Conservation (phyloP, 2,888 invertebrate species). For the Tetragonisca angustula region DNA sequence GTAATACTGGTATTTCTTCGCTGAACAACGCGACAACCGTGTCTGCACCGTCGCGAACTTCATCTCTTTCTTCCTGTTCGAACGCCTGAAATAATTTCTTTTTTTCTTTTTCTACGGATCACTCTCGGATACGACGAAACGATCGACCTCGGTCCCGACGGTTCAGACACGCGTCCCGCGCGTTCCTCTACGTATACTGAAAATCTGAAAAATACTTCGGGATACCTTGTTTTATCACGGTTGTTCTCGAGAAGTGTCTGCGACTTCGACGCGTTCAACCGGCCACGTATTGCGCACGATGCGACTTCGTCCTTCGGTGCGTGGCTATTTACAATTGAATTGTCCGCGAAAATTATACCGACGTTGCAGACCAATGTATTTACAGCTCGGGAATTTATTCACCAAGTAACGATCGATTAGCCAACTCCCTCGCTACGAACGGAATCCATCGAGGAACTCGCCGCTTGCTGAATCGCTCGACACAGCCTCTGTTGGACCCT, state of each 20-base stretch:
- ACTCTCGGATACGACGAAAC: background rate
- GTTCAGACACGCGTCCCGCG: slow-evolving; percentile 26
- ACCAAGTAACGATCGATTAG: background rate
- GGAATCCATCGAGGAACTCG: no score
- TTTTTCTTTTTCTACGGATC: background rate
- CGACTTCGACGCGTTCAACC: slow-evolving; percentile 43
- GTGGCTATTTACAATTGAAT: slow-evolving; percentile 58
- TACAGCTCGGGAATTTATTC: slow-evolving; percentile 21
- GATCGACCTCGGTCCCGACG: slow-evolving; percentile 1
- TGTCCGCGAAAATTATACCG: slow-evolving; percentile 17
- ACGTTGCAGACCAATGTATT: slow-evolving; percentile 35
- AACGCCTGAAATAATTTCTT: no score
- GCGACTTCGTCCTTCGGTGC: slow-evolving; percentile 8
- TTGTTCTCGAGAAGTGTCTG: slow-evolving; percentile 66
- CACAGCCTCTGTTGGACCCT: slow-evolving; percentile 15
- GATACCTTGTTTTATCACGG: slow-evolving; percentile 69
- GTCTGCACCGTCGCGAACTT: slow-evolving; percentile 60
- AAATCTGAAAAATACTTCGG: slow-evolving; percentile 78
- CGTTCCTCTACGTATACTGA: slow-evolving; percentile 72
- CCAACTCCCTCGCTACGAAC: no score
- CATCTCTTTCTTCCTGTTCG: no score
- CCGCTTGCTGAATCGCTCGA: no score
- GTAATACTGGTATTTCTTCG: slow-evolving; percentile 83
- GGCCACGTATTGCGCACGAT: background rate
- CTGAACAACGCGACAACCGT: slow-evolving; percentile 69